A percentile compares a stretch with the other conserved stretches of the same genome.
phyloP scores from a whole-genome alignment of 2,797 vertebrate genomes.

The Sandelia bainsii region DNA sequence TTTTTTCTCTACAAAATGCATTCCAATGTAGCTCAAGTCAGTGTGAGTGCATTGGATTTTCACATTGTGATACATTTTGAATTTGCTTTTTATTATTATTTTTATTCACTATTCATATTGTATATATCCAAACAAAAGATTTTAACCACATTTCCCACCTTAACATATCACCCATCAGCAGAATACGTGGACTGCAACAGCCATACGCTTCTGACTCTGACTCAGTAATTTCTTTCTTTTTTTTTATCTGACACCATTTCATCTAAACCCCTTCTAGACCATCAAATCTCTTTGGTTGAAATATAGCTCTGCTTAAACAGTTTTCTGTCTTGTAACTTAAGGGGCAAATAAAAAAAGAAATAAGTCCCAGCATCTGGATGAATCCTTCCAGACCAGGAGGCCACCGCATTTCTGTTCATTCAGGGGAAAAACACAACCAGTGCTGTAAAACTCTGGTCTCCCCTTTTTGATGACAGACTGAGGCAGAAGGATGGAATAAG shows the following conservation, averaged over 20 bases:
- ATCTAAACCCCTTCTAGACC: background rate
- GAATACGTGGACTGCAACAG: background rate
- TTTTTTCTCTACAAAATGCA: background rate
- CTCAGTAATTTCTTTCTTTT: background rate
- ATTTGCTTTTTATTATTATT: too few relatives aligned
- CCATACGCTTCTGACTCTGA: background rate
- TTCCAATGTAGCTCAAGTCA: background rate
- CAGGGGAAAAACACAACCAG: conserved; percentile 19
- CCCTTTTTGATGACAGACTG: conserved; percentile 32
- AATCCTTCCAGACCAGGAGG: conserved; percentile 44
- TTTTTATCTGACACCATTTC: conserved; percentile 17
- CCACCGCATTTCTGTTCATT: conserved; percentile 46
- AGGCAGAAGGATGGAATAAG: conserved; percentile 25
- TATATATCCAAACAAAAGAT: background rate
- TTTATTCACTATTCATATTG: too few relatives aligned
- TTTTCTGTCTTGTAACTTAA: conserved; percentile 73
- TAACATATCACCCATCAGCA: background rate
- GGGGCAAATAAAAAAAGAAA: conserved; percentile 70
- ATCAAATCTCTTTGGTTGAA: conserved; percentile 29
- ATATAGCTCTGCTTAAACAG: conserved; percentile 70
- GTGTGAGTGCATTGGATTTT: too few relatives aligned
- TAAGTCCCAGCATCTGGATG: conserved; percentile 46
- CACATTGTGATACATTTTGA: too few relatives aligned
- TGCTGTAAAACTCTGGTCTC: conserved; percentile 42
- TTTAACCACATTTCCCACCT: background rate